These are phyloP conservation scores for Thinocorus orbignyianus DNA, from an alignment of 2,113 vertebrate species.

Conservation along the genomic window DNA sequence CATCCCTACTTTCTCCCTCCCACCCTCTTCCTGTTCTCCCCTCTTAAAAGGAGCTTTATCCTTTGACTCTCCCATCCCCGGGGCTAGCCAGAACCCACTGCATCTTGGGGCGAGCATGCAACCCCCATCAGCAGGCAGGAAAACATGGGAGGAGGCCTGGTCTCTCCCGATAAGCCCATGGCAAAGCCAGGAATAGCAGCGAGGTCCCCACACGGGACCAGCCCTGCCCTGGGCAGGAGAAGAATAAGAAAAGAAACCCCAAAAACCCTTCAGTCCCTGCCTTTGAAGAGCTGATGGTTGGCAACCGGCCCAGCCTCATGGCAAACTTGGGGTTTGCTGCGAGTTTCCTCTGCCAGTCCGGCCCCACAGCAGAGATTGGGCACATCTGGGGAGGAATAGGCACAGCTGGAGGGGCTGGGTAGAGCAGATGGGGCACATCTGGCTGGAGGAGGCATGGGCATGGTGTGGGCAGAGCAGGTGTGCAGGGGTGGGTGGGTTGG, in stretches of 20 bases:
- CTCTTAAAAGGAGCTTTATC: constrained; percentile 33
- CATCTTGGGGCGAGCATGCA: neutral
- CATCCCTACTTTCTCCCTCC: constrained; percentile 25
- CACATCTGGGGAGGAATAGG: neutral
- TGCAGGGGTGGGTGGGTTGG: too few relatives aligned
- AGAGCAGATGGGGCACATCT: neutral
- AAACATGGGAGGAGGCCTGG: constrained; percentile 4
- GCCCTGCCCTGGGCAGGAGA: neutral
- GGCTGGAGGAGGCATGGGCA: fast-evolving
- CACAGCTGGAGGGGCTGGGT: neutral
- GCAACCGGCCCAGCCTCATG: neutral
- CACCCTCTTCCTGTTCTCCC: constrained; percentile 47
- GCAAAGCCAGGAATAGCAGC: constrained; percentile 60
- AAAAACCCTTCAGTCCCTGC: neutral
- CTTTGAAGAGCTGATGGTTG: neutral
- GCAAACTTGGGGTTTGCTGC: neutral
- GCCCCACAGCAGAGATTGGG: fast-evolving
- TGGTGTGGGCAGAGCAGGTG: fast-evolving
- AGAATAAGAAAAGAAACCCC: neutral
- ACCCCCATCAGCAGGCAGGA: neutral
- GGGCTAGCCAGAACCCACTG: constrained; percentile 11
- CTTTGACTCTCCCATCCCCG: constrained; percentile 47
- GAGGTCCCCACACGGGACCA: neutral
- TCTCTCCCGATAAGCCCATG: constrained; percentile 12
- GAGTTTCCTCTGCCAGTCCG: neutral